Evolutionary conservation across 2,888 invertebrate species (phyloP).

Genomic region (Nephrotoma appendiculata): DNA sequence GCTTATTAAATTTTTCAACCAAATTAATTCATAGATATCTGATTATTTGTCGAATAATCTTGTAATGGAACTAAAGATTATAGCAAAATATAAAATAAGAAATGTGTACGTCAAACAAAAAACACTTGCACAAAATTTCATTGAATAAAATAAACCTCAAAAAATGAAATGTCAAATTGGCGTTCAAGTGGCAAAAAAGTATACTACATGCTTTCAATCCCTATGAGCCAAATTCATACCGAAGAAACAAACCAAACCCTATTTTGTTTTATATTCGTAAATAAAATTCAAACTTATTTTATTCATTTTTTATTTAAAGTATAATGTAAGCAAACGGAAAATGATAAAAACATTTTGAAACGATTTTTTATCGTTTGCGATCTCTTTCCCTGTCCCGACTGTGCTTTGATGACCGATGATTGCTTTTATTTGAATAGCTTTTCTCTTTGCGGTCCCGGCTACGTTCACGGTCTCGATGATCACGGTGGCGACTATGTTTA

Average conservation of each 20-base stretch:
- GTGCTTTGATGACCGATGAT: constrained; percentile 21
- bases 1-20: background rate
- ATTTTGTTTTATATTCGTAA: too few relatives aligned
- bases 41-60: background rate
- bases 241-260: too few relatives aligned
- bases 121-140: background rate
- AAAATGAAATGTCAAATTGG: background rate
- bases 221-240: background rate
- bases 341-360: background rate
- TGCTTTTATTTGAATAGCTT: constrained; percentile 20
- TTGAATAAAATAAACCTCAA: background rate
- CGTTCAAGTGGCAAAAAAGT: background rate
- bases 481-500: constrained; percentile 18
- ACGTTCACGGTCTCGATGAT: constrained; percentile 2
- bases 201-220: background rate
- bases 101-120: constrained; percentile 3
- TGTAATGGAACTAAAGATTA: background rate
- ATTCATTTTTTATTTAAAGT: background rate
- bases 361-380: constrained; percentile 22
- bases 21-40: background rate
- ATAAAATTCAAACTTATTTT: background rate
- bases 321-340: background rate
- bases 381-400: constrained; percentile 25
- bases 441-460: constrained; percentile 8
- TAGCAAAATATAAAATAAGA: background rate